A percentile compares a stretch with the other conserved stretches of the same genome.
These are phyloP conservation scores for Nasonia giraulti DNA, from an alignment of 1,140 invertebrate genomes.

Conservation along the genomic window DNA sequence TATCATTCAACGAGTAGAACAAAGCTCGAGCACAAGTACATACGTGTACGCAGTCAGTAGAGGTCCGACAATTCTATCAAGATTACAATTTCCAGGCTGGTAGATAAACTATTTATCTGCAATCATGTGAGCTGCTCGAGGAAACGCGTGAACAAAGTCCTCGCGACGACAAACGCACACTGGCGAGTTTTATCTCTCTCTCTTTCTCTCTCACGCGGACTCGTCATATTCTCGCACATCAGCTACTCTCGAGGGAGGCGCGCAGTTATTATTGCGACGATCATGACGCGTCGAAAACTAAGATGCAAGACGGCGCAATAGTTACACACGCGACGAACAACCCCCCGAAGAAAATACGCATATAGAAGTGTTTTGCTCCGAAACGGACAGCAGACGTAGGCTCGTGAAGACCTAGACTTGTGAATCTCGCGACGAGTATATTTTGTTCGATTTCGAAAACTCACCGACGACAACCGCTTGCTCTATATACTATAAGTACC, in stretches of 20 bases:
- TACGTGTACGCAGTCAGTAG: background rate
- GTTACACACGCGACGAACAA: background rate
- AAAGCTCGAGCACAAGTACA: background rate
- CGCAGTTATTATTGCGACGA: background rate
- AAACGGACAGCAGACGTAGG: background rate
- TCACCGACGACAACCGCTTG: background rate
- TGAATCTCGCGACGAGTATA: background rate
- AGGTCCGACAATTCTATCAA: background rate
- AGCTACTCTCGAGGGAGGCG: background rate
- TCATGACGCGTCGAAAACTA: background rate
- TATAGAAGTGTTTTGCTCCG: background rate
- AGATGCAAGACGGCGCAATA: background rate
- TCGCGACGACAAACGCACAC: background rate
- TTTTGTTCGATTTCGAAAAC: background rate
- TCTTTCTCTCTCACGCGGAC: background rate
- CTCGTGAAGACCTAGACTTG: no score
- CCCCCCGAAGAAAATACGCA: background rate
- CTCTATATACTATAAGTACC: no score
- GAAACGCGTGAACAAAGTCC: constrained; percentile 40
- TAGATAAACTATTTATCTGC: constrained; percentile 14
- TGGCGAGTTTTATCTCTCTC: background rate
- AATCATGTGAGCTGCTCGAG: background rate
- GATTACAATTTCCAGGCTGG: background rate
- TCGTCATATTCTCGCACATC: background rate
- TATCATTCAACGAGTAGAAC: background rate